These are phyloP conservation scores for Meteorus sp. DNA, from an alignment of 1,140 invertebrate genomes.

Conservation along the genomic window DNA sequence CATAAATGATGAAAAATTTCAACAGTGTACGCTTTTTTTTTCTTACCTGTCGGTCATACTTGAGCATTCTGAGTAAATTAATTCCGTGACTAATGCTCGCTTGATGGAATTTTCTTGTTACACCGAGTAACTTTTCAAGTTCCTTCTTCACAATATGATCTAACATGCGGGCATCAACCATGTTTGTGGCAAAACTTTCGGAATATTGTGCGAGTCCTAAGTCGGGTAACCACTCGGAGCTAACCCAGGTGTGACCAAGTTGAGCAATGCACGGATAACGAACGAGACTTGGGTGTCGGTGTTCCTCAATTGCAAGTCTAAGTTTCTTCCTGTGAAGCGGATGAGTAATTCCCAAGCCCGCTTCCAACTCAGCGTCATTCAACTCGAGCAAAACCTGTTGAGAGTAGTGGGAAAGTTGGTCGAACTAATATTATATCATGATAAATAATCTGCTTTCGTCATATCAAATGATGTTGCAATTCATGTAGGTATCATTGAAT, in stretches of 20 bases:
- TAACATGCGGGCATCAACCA: conserved; percentile 89
- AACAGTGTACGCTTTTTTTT: conserved; percentile 10
- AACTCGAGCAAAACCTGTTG: conserved; percentile 83
- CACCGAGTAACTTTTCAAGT: conserved; percentile 87
- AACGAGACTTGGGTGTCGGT: conserved; percentile 80
- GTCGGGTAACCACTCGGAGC: conserved; percentile 88
- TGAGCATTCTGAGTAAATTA: conserved; percentile 86
- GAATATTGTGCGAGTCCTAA: conserved; percentile 85
- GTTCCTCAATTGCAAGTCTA: conserved; percentile 90
- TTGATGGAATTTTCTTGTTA: conserved; percentile 91
- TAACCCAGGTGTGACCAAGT: conserved; percentile 88
- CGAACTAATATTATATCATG: no score
- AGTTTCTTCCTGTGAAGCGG: conserved; percentile 92
- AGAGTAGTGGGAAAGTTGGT: conserved; percentile 10
- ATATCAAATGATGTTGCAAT: no score
- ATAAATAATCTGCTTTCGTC: no score
- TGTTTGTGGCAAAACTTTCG: conserved; percentile 83
- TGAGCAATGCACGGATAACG: conserved; percentile 84
- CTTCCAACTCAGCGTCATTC: conserved; percentile 84
- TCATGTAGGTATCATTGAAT: no score
- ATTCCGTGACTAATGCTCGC: conserved; percentile 91
- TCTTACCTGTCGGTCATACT: conserved; percentile 86
- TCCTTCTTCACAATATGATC: conserved; percentile 92
- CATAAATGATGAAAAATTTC: background rate
- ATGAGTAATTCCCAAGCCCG: conserved; percentile 83